These are phyloP conservation scores for Peromyscus leucopus DNA, from an alignment of 2,113 vertebrate genomes.

Conservation along the genomic window DNA sequence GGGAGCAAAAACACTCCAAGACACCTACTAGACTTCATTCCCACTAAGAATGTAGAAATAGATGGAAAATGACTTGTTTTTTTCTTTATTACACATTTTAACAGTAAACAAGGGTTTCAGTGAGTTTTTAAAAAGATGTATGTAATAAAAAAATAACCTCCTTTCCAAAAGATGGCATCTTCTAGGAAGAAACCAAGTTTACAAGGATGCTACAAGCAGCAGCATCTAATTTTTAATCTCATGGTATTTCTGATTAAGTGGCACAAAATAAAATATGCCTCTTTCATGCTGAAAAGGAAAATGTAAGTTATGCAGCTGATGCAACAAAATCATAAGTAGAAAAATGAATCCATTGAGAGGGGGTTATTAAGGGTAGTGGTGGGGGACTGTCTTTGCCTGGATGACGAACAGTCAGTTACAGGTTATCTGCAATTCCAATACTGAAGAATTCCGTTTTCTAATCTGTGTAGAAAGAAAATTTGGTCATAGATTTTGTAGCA, in stretches of 20 bases:
- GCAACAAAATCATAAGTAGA: constrained; percentile 20
- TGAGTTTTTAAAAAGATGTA: not conserved
- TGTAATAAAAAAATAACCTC: not conserved
- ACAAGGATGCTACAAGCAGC: not conserved
- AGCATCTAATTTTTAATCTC: not conserved
- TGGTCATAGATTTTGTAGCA: not conserved
- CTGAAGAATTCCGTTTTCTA: constrained; percentile 7
- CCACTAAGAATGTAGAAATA: not conserved
- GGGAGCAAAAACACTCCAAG: not conserved
- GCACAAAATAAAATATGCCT: not conserved
- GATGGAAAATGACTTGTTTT: not conserved
- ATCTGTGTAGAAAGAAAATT: constrained; percentile 35
- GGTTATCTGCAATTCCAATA: constrained; percentile 50
- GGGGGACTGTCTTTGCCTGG: not conserved
- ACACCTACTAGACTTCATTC: not conserved
- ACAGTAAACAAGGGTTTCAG: not conserved
- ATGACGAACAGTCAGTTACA: constrained; percentile 50
- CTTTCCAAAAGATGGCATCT: not conserved
- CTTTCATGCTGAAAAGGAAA: not conserved
- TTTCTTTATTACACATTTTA: not conserved
- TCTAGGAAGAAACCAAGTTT: constrained; percentile 31
- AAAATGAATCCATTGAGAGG: constrained; percentile 12
- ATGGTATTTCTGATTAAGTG: not conserved
- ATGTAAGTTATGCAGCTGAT: constrained; percentile 40
- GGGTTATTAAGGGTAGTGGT: not conserved